Evolutionary conservation across 2,113 vertebrate species (phyloP), one percentile per base, ranked within the genome.

Genomic region (Marmota monax): DNA sequence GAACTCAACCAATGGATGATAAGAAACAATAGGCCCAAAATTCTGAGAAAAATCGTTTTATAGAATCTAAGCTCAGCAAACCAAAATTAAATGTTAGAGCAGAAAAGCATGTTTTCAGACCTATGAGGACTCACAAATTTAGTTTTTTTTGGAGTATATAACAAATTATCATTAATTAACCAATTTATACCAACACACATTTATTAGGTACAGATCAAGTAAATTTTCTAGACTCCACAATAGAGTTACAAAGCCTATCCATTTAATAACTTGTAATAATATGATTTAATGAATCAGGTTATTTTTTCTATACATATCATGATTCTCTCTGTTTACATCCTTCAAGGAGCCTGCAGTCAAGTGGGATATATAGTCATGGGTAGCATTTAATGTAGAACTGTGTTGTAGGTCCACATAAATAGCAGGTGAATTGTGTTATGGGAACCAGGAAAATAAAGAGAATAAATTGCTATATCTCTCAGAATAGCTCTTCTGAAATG

Each of bases 381-480:
- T 9, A 45, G 1, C 7, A 69, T 22, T 48, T 8, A 48, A 9
- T n/a, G 3, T 2, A 18, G 9, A 23, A n/a, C 4, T 25, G 1
- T 58, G n/a, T 12, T 67, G 20, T 67, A 32, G 45, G n/a, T 39
- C 48, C 18, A 4, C 2, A 69, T 29, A 56, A 73, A 73, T 56
- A 4, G 63, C 27, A 53, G 32, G 39, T 51, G 20, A 18, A n/a
- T 4, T 6, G 37, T 65, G 4, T 27, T 61, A 14, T 63, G 16
- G 34, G 12, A 91, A 77, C 14, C 29, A 88, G 14, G 16, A 56
- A 13, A 32, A 10, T 65, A 77, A 4, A 23, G 7, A 10, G 42
- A 88, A 11, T 10, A 1, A 42, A 84, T 84, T 48, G 17, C 3
- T 84, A 4, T 32, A 20, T 8, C 3, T 72, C n/a, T 78, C 25